Conservation (phyloP, 2,888 invertebrate genomes). For the Tenthredo notha region DNA sequence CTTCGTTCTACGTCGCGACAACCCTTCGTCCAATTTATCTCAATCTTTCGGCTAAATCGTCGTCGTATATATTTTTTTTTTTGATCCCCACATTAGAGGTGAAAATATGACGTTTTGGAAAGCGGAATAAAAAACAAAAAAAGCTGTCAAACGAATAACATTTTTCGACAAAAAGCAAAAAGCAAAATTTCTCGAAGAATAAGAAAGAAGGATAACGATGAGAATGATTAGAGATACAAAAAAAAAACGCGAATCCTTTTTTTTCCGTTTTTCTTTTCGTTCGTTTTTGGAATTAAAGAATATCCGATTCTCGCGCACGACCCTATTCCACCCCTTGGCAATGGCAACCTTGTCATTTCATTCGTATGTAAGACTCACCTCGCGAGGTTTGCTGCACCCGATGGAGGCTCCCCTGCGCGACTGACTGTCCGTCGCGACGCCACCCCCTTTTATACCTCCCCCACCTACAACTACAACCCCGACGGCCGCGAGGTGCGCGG, state of each 20-base stretch:
- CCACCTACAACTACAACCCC: constrained; percentile 32
- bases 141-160: not conserved
- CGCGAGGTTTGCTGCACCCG: constrained; percentile 56
- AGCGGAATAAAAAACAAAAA: not conserved
- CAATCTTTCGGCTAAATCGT: not conserved
- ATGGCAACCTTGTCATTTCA: not conserved
- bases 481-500: constrained; percentile 45
- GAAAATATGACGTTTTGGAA: not conserved
- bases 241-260: not conserved
- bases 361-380: constrained; percentile 40
- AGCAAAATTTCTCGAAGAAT: not conserved
- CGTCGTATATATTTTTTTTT: not conserved
- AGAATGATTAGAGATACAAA: not conserved
- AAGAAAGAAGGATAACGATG: not conserved
- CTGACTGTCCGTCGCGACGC: constrained; percentile 71
- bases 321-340: not conserved
- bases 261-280: not conserved
- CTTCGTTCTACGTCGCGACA: not conserved
- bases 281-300: not conserved
- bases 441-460: constrained; percentile 73
- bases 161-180: not conserved
- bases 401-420: constrained; percentile 66
- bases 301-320: not conserved
- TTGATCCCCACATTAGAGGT: not conserved
- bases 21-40: constrained; percentile 7